Evolutionary conservation across 2,888 invertebrate genomes (phyloP).

Genomic region (Tetranychus truncatus): DNA sequence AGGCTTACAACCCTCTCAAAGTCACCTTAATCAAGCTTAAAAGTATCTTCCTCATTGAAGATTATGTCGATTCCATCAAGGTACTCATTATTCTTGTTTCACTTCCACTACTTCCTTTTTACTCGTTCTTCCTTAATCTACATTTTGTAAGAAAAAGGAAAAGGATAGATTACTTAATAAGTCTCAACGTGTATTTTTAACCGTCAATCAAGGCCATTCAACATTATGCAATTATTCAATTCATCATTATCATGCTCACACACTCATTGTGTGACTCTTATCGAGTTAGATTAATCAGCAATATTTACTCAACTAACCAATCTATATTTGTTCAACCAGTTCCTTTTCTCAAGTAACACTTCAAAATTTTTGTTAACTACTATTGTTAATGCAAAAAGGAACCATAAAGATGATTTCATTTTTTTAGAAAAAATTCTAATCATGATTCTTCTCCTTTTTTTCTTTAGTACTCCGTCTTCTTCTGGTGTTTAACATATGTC

Average conservation of each 20-base stretch:
- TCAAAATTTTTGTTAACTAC: not conserved
- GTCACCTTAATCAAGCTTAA: conserved; percentile 62
- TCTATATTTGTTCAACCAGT: conserved; percentile 4
- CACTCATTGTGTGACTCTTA: not conserved
- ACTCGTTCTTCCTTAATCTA: not conserved
- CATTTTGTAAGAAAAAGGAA: not conserved
- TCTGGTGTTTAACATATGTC: conserved; percentile 92
- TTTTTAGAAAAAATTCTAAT: not conserved
- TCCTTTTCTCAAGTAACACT: not conserved
- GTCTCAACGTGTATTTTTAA: not conserved
- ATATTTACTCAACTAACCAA: conserved; percentile 8
- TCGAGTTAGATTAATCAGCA: not conserved
- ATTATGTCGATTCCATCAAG: conserved; percentile 60
- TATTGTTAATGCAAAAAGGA: not conserved
- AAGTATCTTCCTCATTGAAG: conserved; percentile 85
- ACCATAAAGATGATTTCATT: not conserved
- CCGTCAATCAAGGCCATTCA: not conserved
- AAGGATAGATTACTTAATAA: too few species aligned
- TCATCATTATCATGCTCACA: not conserved
- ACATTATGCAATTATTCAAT: not conserved
- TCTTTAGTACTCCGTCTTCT: conserved; percentile 65
- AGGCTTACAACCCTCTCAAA: conserved; percentile 69
- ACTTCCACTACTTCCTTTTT: conserved; percentile 4
- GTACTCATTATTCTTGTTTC: conserved; percentile 27
- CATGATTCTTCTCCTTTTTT: not conserved